Evolutionary conservation across 2,888 invertebrate genomes (phyloP).

Genomic region (Tineola bisselliella): DNA sequence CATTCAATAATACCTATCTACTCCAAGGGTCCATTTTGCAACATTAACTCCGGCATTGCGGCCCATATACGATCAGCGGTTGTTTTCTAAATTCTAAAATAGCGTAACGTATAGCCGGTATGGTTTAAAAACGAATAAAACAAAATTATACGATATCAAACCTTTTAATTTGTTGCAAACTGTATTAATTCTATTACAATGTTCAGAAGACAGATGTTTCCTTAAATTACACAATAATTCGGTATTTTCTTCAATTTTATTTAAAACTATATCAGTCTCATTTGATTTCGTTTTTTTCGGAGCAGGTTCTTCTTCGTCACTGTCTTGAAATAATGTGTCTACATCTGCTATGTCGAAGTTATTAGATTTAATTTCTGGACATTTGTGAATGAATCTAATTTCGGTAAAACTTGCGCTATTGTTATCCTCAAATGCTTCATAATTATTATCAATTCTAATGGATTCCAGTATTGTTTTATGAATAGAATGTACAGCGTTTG

Average conservation of each 20-base stretch:
- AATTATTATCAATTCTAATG: neutral
- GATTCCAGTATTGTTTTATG: slow-evolving; percentile 19
- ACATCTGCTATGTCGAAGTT: slow-evolving; percentile 47
- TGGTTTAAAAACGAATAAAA: too few species aligned
- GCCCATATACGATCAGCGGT: too few species aligned
- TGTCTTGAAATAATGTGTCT: slow-evolving; percentile 35
- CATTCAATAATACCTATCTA: neutral
- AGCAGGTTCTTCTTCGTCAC: slow-evolving; percentile 30
- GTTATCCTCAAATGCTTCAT: neutral
- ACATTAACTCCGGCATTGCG: too few species aligned
- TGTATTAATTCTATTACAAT: slow-evolving; percentile 31
- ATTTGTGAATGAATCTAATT: slow-evolving; percentile 31
- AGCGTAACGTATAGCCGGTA: too few species aligned
- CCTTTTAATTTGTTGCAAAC: slow-evolving; percentile 33
- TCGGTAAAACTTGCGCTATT: slow-evolving; percentile 14
- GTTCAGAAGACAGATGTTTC: slow-evolving; percentile 29
- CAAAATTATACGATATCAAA: neutral
- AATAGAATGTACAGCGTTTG: slow-evolving; percentile 15
- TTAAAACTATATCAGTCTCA: slow-evolving; percentile 31
- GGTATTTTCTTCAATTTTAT: slow-evolving; percentile 35
- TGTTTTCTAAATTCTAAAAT: too few species aligned
- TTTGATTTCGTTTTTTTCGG: slow-evolving; percentile 42
- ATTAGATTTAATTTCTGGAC: slow-evolving; percentile 22
- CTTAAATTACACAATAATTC: slow-evolving; percentile 29
- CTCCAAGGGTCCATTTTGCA: neutral